phyloP scores from a whole-genome alignment of 2,888 invertebrate genomes.

The Perdita meconis region DNA sequence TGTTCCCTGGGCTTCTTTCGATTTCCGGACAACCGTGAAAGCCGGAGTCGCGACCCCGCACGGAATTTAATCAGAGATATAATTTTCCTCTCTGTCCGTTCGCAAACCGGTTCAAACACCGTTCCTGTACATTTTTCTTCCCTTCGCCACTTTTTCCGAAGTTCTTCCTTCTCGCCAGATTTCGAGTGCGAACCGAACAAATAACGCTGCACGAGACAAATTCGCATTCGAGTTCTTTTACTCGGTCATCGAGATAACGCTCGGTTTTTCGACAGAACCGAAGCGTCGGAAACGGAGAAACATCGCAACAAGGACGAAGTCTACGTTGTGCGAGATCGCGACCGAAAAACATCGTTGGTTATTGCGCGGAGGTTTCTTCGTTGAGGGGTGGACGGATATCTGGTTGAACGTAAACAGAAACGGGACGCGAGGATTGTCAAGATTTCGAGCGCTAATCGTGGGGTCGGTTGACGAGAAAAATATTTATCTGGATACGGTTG shows the following conservation, averaged over 20 bases:
- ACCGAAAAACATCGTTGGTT: background rate
- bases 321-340: background rate
- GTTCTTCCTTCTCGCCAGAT: constrained; percentile 14
- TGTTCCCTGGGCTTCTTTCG: background rate
- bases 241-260: background rate
- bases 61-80: constrained; percentile 49
- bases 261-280: background rate
- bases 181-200: constrained; percentile 42
- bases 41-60: background rate
- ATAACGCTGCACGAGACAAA: constrained; percentile 24
- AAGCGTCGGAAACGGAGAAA: background rate
- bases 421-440: background rate
- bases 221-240: constrained; percentile 16
- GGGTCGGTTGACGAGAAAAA: too few relatives aligned
- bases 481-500: too few relatives aligned
- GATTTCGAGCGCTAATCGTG: background rate
- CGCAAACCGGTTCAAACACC: background rate
- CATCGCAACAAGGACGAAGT: background rate
- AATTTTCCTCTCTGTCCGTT: constrained; percentile 24
- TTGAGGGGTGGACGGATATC: background rate
- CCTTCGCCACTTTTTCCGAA: constrained; percentile 21
- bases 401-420: background rate
- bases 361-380: background rate
- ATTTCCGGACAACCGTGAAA: constrained; percentile 8
- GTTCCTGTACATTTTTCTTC: background rate